A percentile compares a stretch with the other conserved stretches of the same genome.
phyloP scores from a whole-genome alignment of 2,113 vertebrate genomes.

The Aptenodytes forsteri region DNA sequence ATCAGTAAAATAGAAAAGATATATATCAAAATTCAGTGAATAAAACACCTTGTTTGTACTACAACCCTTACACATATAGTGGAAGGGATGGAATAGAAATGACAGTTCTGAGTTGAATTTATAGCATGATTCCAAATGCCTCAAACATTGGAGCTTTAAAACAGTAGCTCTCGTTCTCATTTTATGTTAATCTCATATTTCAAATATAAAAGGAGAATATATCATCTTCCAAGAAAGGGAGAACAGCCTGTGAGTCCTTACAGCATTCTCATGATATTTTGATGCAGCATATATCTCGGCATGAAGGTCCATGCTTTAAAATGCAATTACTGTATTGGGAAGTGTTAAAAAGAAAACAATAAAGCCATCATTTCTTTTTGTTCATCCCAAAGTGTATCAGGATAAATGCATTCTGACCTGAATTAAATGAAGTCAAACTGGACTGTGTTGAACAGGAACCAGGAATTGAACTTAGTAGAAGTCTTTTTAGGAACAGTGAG shows the following conservation, averaged over 20 bases:
- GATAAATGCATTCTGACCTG: neutral
- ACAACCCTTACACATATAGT: neutral
- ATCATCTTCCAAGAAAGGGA: neutral
- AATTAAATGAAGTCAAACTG: neutral
- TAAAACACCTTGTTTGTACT: neutral
- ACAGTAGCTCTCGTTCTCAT: neutral
- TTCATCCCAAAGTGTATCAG: neutral
- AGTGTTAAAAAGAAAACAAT: neutral
- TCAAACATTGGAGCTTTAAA: neutral
- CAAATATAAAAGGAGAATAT: neutral
- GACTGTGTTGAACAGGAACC: neutral
- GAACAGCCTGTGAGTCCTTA: neutral
- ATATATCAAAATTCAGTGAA: neutral
- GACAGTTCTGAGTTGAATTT: neutral
- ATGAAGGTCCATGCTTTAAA: neutral
- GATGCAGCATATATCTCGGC: neutral
- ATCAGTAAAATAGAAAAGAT: conserved; percentile 15
- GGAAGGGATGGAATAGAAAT: neutral
- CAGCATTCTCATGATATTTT: neutral
- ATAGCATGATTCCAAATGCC: neutral
- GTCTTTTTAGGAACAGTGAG: neutral
- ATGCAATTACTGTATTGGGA: neutral
- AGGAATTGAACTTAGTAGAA: neutral
- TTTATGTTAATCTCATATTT: neutral
- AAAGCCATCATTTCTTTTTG: neutral